Base-by-base conservation (phyloP, 2,797 vertebrate species). In the Eulemur mongoz region DNA sequence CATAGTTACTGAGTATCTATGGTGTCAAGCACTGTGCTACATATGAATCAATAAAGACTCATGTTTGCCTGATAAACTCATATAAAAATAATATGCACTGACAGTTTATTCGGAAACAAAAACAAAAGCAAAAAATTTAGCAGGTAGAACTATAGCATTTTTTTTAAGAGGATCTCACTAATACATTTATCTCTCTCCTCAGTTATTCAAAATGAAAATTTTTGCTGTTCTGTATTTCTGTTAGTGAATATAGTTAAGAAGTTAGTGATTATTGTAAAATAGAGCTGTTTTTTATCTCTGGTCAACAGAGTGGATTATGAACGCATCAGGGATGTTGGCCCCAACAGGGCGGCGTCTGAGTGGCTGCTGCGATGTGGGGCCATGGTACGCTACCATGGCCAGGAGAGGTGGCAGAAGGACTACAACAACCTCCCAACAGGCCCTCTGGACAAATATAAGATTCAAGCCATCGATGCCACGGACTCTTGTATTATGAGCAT, bases 281-380 rank as follows among this genome's bases (percentile, higher is more conserved):
- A 23, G 12, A 63, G 25, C 78, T 22, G 13, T 63, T 93, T 22
- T 57, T 89, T 80, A 43, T 95, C 35, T 90, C 25, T 59, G 70
- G n/a, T 43, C 5, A 20, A 63, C 98, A 99, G 99, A 97, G 99
- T 99, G 91, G 99, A 99, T 98, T 93, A 99, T 1, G 99, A 99
- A 22, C 99, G 99, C 25, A 99, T 99, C 93, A 98, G 98, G 75
- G 98, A 99, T 0, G 99, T 99, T 0, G 99, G 99, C 3, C 99
- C 99, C 0, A 99, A 99, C 96, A 98, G 99, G 72, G 99, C 99
- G 0, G 99, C 99, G 0, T 99, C 99, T 0, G 99, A 99, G 97
- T 99, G 99, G 99, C 99, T 99, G 80, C 98, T 99, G 96, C 99
- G 99, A 15, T 99, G 99, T 4, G 99, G 99, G 0, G 99, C 99